Conservation (phyloP, 2,797 vertebrate species). For the Macroramphosus scolopax region DNA sequence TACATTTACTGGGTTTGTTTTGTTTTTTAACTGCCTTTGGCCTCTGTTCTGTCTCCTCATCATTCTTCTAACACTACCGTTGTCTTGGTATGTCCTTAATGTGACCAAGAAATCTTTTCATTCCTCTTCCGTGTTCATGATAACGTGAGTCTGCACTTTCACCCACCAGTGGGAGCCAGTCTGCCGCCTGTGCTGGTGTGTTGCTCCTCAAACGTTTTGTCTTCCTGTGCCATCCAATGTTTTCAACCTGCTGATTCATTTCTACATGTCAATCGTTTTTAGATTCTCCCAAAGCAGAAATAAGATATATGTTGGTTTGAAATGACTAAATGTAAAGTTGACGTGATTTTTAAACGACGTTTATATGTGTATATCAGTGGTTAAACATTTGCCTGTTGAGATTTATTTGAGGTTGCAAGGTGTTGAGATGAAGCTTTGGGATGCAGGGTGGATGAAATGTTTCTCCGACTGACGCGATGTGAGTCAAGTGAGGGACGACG, state of each 20-base stretch:
- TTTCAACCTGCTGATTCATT: slow-evolving; percentile 19
- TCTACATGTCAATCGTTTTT: too few relatives aligned
- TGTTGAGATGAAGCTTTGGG: slow-evolving; percentile 34
- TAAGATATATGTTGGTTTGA: slow-evolving; percentile 8
- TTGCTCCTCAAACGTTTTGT: slow-evolving; percentile 17
- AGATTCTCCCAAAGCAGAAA: background rate
- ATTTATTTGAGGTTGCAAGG: slow-evolving; percentile 42
- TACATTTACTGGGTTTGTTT: slow-evolving; percentile 6
- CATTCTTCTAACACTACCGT: too few relatives aligned
- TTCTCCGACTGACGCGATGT: slow-evolving; percentile 31
- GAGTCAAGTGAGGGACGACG: slow-evolving; percentile 2
- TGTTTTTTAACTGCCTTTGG: too few relatives aligned
- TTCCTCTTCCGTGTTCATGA: too few relatives aligned
- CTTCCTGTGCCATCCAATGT: slow-evolving; percentile 55
- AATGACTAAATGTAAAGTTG: slow-evolving; percentile 21
- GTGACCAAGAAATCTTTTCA: too few relatives aligned
- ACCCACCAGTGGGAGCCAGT: too few relatives aligned
- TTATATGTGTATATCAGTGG: slow-evolving; percentile 28
- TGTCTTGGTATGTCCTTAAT: too few relatives aligned
- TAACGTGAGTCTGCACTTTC: too few relatives aligned
- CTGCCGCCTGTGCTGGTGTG: slow-evolving; percentile 15
- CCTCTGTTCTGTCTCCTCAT: too few relatives aligned
- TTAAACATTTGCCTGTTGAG: slow-evolving; percentile 59
- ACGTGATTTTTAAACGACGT: slow-evolving; percentile 3
- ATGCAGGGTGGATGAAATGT: slow-evolving; percentile 1